Percentiles rank a stretch among this genome's conserved stretches.
These are phyloP conservation scores for Copidosoma floridanum DNA, from an alignment of 1,140 invertebrate species.

Conservation along the genomic window DNA sequence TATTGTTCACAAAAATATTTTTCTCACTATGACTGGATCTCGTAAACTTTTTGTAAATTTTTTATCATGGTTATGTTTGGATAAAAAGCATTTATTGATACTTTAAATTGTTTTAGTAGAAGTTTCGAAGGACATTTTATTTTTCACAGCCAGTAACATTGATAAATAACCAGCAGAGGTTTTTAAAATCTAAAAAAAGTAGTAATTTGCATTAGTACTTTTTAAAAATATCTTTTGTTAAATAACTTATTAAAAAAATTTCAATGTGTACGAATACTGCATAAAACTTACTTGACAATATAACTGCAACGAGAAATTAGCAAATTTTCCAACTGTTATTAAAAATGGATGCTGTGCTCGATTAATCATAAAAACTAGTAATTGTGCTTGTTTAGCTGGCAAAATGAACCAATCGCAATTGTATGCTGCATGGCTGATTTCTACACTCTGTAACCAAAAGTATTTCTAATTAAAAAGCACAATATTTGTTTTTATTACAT, in stretches of 20 bases:
- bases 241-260: background rate
- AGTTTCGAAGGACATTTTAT: background rate
- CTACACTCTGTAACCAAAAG: constrained; percentile 22
- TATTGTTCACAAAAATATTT: too few species aligned
- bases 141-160: constrained; percentile 37
- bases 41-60: too few species aligned
- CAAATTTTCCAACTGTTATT: constrained; percentile 25
- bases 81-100: background rate
- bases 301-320: constrained; percentile 36
- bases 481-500: too few species aligned
- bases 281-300: constrained; percentile 49
- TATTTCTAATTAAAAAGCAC: too few species aligned
- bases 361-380: constrained; percentile 35
- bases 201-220: background rate
- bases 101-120: background rate
- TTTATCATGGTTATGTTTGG: background rate
- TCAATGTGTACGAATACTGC: background rate
- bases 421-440: constrained; percentile 20
- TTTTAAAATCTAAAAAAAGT: constrained; percentile 53
- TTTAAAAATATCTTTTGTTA: background rate
- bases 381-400: constrained; percentile 6
- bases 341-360: constrained; percentile 37
- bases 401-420: constrained; percentile 19
- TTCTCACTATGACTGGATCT: too few species aligned
- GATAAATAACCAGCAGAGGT: constrained; percentile 55